A percentile compares a stretch with the other conserved stretches of the same genome.
Conservation (phyloP, 2,113 vertebrate species). For the Machaerirhynchus nigripectus region DNA sequence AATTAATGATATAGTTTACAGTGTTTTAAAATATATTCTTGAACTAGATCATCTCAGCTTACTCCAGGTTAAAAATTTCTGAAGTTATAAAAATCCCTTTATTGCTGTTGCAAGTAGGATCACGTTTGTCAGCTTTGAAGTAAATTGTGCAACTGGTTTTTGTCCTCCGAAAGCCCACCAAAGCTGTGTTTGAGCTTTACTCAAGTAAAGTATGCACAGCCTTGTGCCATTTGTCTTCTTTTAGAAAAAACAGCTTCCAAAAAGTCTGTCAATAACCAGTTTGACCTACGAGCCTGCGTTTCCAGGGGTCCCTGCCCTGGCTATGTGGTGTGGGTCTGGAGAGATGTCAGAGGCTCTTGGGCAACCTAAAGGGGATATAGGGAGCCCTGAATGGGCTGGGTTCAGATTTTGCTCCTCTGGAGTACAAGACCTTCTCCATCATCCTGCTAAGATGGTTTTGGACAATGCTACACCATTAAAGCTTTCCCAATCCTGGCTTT, state of each 20-base stretch:
- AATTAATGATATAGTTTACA: background rate
- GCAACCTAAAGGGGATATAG: background rate
- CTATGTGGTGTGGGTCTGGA: accelerated
- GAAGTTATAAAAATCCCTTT: background rate
- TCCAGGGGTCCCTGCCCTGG: background rate
- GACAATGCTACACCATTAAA: background rate
- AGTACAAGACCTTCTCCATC: background rate
- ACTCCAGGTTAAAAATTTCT: background rate
- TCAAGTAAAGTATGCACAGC: background rate
- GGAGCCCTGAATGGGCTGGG: background rate
- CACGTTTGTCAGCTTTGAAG: background rate
- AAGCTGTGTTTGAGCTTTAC: constrained; percentile 17
- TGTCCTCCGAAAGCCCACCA: background rate
- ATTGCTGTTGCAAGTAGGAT: background rate
- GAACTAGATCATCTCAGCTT: background rate
- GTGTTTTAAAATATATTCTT: background rate
- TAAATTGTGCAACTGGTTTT: background rate
- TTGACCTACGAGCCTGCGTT: accelerated
- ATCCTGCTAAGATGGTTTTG: background rate
- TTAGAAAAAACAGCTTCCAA: background rate
- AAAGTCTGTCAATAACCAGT: background rate
- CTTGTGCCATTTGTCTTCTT: background rate
- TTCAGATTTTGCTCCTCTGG: background rate
- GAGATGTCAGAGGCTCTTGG: background rate
- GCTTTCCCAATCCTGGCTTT: background rate